These are phyloP conservation scores for Sterrhoptilus dennistouni DNA, from an alignment of 2,113 vertebrate genomes.

Conservation along the genomic window DNA sequence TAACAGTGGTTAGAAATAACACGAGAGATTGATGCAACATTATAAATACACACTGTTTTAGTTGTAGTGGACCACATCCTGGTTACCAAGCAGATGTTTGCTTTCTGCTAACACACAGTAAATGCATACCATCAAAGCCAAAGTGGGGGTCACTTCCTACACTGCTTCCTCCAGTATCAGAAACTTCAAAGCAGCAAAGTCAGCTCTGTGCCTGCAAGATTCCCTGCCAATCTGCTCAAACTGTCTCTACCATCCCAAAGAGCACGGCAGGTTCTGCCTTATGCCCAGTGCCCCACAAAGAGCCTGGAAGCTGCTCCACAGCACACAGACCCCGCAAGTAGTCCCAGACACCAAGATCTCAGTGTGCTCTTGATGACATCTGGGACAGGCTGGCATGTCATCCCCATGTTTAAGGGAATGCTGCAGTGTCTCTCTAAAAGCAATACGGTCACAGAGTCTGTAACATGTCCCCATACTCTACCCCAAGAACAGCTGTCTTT, in stretches of 20 bases:
- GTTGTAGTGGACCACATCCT: background rate
- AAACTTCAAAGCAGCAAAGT: background rate
- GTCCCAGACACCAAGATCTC: background rate
- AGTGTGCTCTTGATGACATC: background rate
- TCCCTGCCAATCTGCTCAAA: background rate
- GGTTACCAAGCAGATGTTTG: background rate
- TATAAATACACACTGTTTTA: background rate
- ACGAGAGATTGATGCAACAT: background rate
- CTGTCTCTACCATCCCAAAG: background rate
- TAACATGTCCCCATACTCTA: background rate
- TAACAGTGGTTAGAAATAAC: background rate
- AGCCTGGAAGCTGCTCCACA: background rate
- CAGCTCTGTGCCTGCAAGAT: background rate
- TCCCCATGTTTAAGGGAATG: background rate
- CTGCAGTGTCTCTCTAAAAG: background rate
- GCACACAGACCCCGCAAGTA: rapidly evolving
- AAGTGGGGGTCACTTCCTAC: background rate
- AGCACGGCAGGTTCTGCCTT: background rate
- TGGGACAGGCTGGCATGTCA: background rate
- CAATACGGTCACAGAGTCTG: background rate
- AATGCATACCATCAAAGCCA: background rate
- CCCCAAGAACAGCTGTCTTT: background rate
- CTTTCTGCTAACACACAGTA: background rate
- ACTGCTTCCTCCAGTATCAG: background rate
- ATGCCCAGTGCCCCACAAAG: background rate